Evolutionary conservation across 2,113 vertebrate genomes (phyloP), one percentile per base, ranked within the genome.

Genomic region (Stegastes partitus): DNA sequence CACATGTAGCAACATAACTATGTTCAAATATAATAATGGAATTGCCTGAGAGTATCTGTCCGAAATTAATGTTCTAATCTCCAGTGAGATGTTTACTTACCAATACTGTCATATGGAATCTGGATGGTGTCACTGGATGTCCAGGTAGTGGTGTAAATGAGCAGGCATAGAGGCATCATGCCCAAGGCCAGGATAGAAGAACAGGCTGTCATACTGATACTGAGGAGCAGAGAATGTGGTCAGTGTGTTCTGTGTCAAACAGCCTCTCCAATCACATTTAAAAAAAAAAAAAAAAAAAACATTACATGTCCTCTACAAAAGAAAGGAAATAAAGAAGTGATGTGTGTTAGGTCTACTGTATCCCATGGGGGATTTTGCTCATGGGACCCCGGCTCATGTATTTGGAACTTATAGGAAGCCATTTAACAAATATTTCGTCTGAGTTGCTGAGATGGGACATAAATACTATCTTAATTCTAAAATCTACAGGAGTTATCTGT

Each of bases 121-220:
- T 95, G 56, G 77, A 99, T 95, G 26, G 84, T 65, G 3, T 87
- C 51, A 0, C 92, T 0, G 42, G 96, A 94, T 0, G 95, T 96
- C 98, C 98, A 99, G 67, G 82, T 68, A 44, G 94, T 93, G 68
- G 97, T 97, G 79, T 99, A 99, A 82, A 99, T 51, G 57, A 95
- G 86, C 49, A 99, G 95, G 82, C 97, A 99, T 57, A 99, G 95
- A 0, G 98, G 98, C 98, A 99, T 99, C 98, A 99, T 99, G 21
- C 98, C 98, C 90, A 99, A 84, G 22, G 97, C 98, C 79, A 99
- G 50, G 58, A 99, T 80, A 0, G 98, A 98, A 58, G 98, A 99
- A 39, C 97, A 99, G 9, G 96, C 95, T 16, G 98, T 99, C 98
- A 99, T 99, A 89, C 97, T 98, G 94, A 99, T 79, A 37, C 98